Conservation (phyloP, 2,888 invertebrate genomes). For the Zonitis immaculata region DNA sequence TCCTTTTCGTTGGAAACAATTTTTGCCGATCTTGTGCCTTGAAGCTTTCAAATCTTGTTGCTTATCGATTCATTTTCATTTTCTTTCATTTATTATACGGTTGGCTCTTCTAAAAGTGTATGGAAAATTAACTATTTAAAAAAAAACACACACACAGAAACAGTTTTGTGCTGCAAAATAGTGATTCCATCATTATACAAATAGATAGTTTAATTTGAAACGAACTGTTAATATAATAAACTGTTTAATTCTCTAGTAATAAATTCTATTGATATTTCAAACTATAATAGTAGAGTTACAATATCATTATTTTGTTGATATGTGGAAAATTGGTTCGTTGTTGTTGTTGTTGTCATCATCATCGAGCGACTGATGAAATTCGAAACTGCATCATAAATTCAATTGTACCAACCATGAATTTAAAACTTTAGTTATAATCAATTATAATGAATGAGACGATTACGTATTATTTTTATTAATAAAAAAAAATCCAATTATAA, state of each 20-base stretch:
- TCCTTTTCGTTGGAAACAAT: not conserved
- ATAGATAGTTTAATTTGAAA: not conserved
- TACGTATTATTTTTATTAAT: too few relatives aligned
- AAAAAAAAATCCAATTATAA: too few relatives aligned
- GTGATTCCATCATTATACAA: too few relatives aligned
- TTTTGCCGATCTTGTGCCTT: not conserved
- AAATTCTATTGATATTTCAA: not conserved
- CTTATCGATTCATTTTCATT: not conserved
- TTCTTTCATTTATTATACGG: conserved; percentile 11
- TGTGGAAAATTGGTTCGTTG: too few relatives aligned
- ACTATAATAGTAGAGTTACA: not conserved
- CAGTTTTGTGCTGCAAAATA: too few relatives aligned
- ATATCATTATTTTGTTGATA: not conserved
- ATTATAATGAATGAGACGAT: too few relatives aligned
- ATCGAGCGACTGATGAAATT: not conserved
- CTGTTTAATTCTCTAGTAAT: not conserved
- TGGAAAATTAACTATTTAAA: too few relatives aligned
- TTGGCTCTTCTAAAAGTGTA: conserved; percentile 12
- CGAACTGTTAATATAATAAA: not conserved
- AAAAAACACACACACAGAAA: too few relatives aligned
- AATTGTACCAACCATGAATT: not conserved
- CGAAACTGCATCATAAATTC: not conserved
- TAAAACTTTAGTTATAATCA: not conserved
- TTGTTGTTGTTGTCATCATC: not conserved
- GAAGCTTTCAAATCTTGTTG: not conserved